Percentiles rank a stretch among this genome's conserved stretches.
These are phyloP conservation scores for Lanius ludovicianus DNA, from an alignment of 2,113 vertebrate genomes.

Conservation along the genomic window DNA sequence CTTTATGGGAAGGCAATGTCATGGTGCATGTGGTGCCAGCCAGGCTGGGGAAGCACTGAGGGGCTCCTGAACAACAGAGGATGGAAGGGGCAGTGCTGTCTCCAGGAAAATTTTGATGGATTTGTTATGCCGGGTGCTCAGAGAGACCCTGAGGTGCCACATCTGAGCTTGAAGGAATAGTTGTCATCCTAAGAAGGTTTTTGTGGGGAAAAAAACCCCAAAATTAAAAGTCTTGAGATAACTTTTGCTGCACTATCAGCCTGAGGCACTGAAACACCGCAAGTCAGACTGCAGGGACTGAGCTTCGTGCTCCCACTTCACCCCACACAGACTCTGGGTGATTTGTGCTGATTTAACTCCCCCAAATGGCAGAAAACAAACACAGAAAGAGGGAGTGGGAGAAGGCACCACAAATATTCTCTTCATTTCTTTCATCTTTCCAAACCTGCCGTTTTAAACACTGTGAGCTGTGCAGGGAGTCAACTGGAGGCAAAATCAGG, in stretches of 20 bases:
- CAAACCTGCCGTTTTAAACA: background rate
- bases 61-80: background rate
- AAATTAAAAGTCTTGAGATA: background rate
- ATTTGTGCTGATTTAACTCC: background rate
- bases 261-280: background rate
- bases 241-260: background rate
- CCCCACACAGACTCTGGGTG: background rate
- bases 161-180: background rate
- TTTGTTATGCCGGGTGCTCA: background rate
- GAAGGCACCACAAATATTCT: background rate
- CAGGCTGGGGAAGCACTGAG: background rate
- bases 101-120: background rate
- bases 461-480: background rate
- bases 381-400: background rate
- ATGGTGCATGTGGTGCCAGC: background rate
- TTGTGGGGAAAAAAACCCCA: fast-evolving
- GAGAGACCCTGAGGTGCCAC: background rate
- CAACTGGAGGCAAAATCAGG: background rate
- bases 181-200: background rate
- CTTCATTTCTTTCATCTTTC: background rate
- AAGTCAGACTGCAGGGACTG: background rate
- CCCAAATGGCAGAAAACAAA: background rate
- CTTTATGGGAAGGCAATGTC: background rate
- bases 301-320: background rate
- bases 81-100: background rate